Conservation (phyloP, 2,888 invertebrate genomes). For the Folsomia candida region DNA sequence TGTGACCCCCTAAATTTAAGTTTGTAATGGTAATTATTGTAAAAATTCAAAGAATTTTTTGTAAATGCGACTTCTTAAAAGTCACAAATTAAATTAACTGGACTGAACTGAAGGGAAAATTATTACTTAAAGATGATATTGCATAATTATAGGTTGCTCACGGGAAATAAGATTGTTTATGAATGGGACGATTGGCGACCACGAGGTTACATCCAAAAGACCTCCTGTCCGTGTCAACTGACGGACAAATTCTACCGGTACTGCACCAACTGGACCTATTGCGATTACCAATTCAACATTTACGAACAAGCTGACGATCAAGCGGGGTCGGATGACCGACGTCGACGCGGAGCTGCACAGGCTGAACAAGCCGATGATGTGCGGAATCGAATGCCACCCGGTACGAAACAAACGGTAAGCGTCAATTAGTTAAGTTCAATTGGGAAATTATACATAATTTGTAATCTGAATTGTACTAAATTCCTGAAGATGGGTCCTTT, state of each 20-base stretch:
- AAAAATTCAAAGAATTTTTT: background rate
- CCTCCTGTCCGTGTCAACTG: background rate
- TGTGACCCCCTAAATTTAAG: too few species aligned
- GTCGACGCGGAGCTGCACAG: too few species aligned
- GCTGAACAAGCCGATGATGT: too few species aligned
- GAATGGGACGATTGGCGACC: conserved; percentile 5
- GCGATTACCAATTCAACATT: background rate
- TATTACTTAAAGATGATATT: too few species aligned
- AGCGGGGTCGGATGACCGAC: background rate
- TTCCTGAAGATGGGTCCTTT: conserved; percentile 1
- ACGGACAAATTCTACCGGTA: background rate
- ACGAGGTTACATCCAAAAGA: background rate
- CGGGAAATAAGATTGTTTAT: background rate
- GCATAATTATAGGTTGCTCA: background rate
- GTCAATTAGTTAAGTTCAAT: too few species aligned
- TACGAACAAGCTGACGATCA: background rate
- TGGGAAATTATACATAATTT: too few species aligned
- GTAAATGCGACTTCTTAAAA: background rate
- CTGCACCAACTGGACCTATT: background rate
- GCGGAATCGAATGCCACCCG: background rate
- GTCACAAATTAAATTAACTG: too few species aligned
- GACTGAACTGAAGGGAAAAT: too few species aligned
- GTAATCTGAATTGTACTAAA: too few species aligned
- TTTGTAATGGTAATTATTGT: background rate
- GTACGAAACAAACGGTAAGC: too few species aligned